Conservation (phyloP, 2,888 invertebrate species). For the Eupithecia exiguata region DNA sequence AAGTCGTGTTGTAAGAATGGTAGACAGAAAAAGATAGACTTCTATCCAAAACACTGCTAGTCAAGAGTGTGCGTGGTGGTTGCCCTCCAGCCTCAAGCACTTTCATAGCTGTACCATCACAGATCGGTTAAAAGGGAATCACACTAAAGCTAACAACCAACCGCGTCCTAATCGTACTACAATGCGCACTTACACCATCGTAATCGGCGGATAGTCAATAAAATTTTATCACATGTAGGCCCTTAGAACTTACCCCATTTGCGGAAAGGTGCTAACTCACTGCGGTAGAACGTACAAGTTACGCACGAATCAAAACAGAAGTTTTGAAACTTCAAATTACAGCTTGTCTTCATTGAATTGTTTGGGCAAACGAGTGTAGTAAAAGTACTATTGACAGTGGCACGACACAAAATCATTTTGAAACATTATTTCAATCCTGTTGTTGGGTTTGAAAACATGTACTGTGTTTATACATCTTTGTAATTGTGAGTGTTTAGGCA, state of each 20-base stretch:
- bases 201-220: slow-evolving; percentile 17
- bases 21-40: neutral
- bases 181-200: slow-evolving; percentile 20
- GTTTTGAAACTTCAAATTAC: neutral
- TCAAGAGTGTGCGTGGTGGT: neutral
- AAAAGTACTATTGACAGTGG: neutral
- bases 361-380: neutral
- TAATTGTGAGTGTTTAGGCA: no score
- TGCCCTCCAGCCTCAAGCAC: neutral
- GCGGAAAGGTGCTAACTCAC: neutral
- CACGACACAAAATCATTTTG: neutral
- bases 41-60: neutral
- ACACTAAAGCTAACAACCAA: slow-evolving; percentile 10
- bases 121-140: slow-evolving; percentile 6
- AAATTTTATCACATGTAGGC: slow-evolving; percentile 23
- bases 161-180: slow-evolving; percentile 18
- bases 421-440: neutral
- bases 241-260: slow-evolving; percentile 15
- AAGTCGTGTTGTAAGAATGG: neutral
- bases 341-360: neutral
- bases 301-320: neutral
- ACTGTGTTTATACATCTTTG: neutral
- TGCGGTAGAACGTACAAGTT: neutral
- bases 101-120: neutral
- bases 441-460: neutral